These are phyloP conservation scores for Ischnus inquisitorius DNA, from an alignment of 2,888 invertebrate species.

Conservation along the genomic window DNA sequence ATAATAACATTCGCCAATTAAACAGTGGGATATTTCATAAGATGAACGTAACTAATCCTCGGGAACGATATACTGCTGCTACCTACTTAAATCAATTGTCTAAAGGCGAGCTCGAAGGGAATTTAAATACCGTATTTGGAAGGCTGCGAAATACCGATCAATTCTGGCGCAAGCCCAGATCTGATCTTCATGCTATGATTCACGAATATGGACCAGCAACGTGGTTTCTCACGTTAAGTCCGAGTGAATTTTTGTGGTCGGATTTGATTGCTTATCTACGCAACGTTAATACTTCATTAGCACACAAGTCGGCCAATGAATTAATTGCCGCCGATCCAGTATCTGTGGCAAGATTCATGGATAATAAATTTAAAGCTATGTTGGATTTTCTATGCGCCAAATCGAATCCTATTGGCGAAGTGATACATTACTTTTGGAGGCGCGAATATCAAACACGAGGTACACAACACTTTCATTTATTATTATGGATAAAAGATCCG, in stretches of 20 bases:
- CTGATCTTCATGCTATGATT: too few species aligned
- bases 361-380: slow-evolving; percentile 77
- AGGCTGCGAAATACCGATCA: too few species aligned
- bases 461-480: slow-evolving; percentile 70
- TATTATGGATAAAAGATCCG: slow-evolving; percentile 73
- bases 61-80: too few species aligned
- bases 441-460: slow-evolving; percentile 64
- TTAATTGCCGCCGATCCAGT: slow-evolving; percentile 43
- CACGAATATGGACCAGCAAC: too few species aligned
- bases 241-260: slow-evolving; percentile 73
- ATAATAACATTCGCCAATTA: too few species aligned
- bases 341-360: slow-evolving; percentile 59
- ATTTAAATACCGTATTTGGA: slow-evolving; percentile 16
- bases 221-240: too few species aligned
- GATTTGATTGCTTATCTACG: slow-evolving; percentile 72
- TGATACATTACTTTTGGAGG: slow-evolving; percentile 55
- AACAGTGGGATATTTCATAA: slow-evolving; percentile 53
- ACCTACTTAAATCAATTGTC: too few species aligned
- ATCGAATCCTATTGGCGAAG: slow-evolving; percentile 72
- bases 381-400: slow-evolving; percentile 75
- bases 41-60: too few species aligned
- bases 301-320: slow-evolving; percentile 69
- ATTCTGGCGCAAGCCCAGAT: too few species aligned
- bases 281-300: slow-evolving; percentile 61
- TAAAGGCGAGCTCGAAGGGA: slow-evolving; percentile 45